Evolutionary conservation across 2,113 vertebrate genomes (phyloP), one percentile per base, ranked within the genome.

Genomic region (Hiodon tergisus): DNA sequence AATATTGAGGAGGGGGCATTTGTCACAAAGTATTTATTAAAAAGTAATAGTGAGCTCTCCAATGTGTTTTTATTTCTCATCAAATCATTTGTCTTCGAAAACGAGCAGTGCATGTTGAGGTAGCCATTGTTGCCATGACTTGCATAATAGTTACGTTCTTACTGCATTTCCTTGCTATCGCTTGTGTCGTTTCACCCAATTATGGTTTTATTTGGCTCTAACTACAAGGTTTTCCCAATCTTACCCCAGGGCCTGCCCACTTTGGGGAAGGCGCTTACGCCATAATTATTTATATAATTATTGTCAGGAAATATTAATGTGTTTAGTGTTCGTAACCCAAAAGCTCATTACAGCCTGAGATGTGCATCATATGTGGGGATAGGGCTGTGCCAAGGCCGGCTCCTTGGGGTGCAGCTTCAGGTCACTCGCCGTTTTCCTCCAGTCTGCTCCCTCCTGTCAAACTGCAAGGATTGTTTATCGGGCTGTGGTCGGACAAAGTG

Each of bases 251-350:
- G 55, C 9, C 91, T 93, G 91, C 91, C 94, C 94, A 94, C 94
- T 94, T 95, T 94, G 94, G 59, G 94, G 93, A 96, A 96, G 95
- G 95, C 96, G 95, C 95, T 96, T 96, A 96, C 94, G 93, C 93
- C 94, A 93, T 98, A 96, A 98, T 99, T 31, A 31, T 31, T 31
- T 31, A 31, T 31, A 31, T 31, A 96, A 98, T 98, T 95, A 97
- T 96, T 95, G 96, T 99, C 97, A 96, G 95, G 95, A 95, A 95
- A 97, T 97, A 99, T 99, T 98, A 98, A 98, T 97, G 95, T 88
- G 95, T 95, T 95, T 94, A 96, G 96, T 95, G 93, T 95, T 96
- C 96, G 94, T 93, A 95, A 97, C 96, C 95, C 95, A 95, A 94
- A 95, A 96, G 95, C 95, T 98, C 95, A 96, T 97, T 96, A 97